These are phyloP conservation scores for Protobothrops flavoviridis DNA, from an alignment of 2,113 vertebrate species.

Conservation along the genomic window DNA sequence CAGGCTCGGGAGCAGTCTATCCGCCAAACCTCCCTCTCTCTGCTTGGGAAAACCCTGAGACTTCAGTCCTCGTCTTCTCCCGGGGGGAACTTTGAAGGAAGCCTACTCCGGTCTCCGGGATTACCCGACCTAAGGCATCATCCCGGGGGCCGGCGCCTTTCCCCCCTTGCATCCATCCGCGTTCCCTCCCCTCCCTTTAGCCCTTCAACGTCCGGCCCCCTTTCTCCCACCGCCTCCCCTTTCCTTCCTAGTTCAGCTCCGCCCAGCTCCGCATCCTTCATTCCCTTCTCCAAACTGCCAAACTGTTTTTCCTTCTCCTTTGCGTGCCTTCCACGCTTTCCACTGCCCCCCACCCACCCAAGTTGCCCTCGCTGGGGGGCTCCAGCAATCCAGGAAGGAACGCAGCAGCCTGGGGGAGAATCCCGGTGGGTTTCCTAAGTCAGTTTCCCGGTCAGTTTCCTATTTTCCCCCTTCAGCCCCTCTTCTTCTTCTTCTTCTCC, in stretches of 20 bases:
- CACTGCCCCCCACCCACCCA: no score
- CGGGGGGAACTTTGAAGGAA: neutral
- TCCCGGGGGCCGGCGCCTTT: neutral
- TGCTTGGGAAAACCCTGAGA: neutral
- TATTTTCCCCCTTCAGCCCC: neutral
- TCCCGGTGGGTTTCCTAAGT: neutral
- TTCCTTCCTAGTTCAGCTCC: slow-evolving; percentile 19
- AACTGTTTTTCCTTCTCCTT: neutral
- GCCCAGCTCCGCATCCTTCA: neutral
- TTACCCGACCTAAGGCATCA: neutral
- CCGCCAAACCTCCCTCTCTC: neutral
- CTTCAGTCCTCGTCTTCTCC: neutral
- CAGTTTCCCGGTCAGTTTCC: neutral
- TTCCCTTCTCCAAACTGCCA: neutral
- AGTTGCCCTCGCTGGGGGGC: neutral
- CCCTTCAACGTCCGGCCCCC: neutral
- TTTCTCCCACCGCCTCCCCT: neutral
- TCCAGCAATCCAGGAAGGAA: neutral
- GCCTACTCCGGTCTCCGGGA: neutral
- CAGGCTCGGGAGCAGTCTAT: neutral
- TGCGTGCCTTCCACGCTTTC: neutral
- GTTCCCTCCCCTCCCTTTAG: neutral
- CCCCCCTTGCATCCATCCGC: neutral
- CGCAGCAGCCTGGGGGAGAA: neutral
- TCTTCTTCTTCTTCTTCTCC: no score